Base-by-base conservation (phyloP, 2,888 invertebrate genomes). In the Encarsia formosa region DNA sequence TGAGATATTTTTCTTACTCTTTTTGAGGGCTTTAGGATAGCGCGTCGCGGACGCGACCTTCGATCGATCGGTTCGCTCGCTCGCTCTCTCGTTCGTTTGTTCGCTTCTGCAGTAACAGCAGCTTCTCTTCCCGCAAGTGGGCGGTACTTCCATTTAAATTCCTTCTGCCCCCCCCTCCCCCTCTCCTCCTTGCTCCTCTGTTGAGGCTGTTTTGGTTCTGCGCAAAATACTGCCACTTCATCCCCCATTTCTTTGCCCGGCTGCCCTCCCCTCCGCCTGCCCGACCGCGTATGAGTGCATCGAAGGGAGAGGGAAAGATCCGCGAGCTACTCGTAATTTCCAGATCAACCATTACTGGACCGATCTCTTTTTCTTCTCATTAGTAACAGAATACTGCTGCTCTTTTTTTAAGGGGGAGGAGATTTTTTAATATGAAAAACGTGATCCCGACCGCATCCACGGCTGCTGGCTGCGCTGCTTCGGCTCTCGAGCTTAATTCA, bases 71-170 rank as follows among this genome's bases (percentile, higher is more conserved):
- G 40, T 20, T n/a, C 19, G 29, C 16, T 24, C 24, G 37, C 29
- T 20, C 19, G 41, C 31, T 50, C 11, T 8, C 20, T 39, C 16
- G 24, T 5, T 24, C 24, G 37, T 24, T 20, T 16, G 41, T 38
- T 51, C 51, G 39, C 26, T 35, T 19, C n/a, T n/a, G n/a, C n/a
- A n/a, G n/a, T n/a, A n/a, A n/a, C n/a, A n/a, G n/a, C n/a, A n/a
- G n/a, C n/a, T n/a, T n/a, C n/a, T n/a, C 42, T 50, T 47, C 24
- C 26, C 40, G 16, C 49, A 54, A 58, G 56, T 56, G 50, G 56
- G 54, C 56, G 54, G 56, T 55, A 57, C 59, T 57, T 55, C 53
- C 59, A 57, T 57, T 59, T 55, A 55, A 55, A 55, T 59, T 59
- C 54, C 54, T 24, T 29, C 15, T 49, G 47, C 39, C 37, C 39